phyloP scores from a whole-genome alignment of 1,140 invertebrate genomes.

The Drosophila lacertosa region DNA sequence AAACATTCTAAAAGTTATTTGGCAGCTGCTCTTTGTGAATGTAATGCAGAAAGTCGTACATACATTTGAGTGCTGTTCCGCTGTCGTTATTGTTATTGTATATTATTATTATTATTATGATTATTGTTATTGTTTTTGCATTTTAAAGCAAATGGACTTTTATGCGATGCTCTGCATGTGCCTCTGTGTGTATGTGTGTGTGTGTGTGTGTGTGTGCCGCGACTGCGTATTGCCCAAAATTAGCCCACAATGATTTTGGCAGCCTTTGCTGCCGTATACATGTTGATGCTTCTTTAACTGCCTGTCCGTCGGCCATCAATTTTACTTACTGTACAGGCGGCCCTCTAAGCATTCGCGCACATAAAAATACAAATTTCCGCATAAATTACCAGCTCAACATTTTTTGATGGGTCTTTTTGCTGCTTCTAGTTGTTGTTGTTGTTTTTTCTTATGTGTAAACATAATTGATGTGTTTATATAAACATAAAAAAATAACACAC shows the following conservation, averaged over 20 bases:
- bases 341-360: slow-evolving; percentile 46
- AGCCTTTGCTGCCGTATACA: slow-evolving; percentile 17
- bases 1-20: slow-evolving; percentile 48
- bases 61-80: slow-evolving; percentile 29
- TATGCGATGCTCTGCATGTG: slow-evolving; percentile 30
- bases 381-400: slow-evolving; percentile 72
- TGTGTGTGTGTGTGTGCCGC: not conserved
- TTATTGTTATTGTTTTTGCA: slow-evolving; percentile 75
- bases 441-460: slow-evolving; percentile 29
- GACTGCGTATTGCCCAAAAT: no score
- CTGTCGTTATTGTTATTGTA: slow-evolving; percentile 69
- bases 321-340: slow-evolving; percentile 49
- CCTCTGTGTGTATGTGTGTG: slow-evolving; percentile 8
- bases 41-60: slow-evolving; percentile 10
- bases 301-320: slow-evolving; percentile 68
- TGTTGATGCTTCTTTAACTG: slow-evolving; percentile 69
- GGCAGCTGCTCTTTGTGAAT: slow-evolving; percentile 52
- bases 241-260: slow-evolving; percentile 53
- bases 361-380: slow-evolving; percentile 76
- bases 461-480: slow-evolving; percentile 42
- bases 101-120: slow-evolving; percentile 60
- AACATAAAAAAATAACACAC: slow-evolving; percentile 5
- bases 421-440: not conserved
- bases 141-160: slow-evolving; percentile 67
- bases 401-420: slow-evolving; percentile 37